phyloP scores from a whole-genome alignment of 1,140 invertebrate species.

The Ceratina australensis region DNA sequence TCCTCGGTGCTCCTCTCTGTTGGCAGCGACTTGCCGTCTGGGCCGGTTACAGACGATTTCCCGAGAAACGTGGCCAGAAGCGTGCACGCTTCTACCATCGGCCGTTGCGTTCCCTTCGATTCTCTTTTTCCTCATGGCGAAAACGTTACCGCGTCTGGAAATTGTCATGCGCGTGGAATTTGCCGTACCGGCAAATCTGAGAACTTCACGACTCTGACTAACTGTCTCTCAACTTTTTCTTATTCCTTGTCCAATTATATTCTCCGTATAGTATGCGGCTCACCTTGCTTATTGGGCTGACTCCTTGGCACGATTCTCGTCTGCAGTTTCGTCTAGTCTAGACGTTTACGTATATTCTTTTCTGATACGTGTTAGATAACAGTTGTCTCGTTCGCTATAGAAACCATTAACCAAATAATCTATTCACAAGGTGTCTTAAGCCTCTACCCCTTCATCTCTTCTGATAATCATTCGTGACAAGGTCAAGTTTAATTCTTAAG shows the following conservation, averaged over 20 bases:
- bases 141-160: background rate
- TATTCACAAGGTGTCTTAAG: background rate
- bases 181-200: background rate
- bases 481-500: background rate
- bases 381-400: slow-evolving; percentile 27
- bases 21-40: slow-evolving; percentile 67
- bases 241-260: too few relatives aligned
- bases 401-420: background rate
- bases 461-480: background rate
- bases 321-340: slow-evolving; percentile 35
- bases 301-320: slow-evolving; percentile 2
- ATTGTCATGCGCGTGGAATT: background rate
- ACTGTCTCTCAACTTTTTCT: background rate
- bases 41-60: slow-evolving; percentile 49
- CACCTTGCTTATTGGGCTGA: background rate
- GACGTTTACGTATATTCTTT: slow-evolving; percentile 21
- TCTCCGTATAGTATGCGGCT: too few relatives aligned
- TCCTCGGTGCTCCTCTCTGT: background rate
- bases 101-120: background rate
- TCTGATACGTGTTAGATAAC: slow-evolving; percentile 22
- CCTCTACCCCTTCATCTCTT: background rate
- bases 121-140: slow-evolving; percentile 27
- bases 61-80: slow-evolving; percentile 31
- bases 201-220: background rate
- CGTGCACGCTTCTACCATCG: slow-evolving; percentile 6